Percentiles rank a stretch among this genome's conserved stretches.
These are phyloP conservation scores for Oreotrochilus melanogaster DNA, from an alignment of 2,113 vertebrate species.

Conservation along the genomic window DNA sequence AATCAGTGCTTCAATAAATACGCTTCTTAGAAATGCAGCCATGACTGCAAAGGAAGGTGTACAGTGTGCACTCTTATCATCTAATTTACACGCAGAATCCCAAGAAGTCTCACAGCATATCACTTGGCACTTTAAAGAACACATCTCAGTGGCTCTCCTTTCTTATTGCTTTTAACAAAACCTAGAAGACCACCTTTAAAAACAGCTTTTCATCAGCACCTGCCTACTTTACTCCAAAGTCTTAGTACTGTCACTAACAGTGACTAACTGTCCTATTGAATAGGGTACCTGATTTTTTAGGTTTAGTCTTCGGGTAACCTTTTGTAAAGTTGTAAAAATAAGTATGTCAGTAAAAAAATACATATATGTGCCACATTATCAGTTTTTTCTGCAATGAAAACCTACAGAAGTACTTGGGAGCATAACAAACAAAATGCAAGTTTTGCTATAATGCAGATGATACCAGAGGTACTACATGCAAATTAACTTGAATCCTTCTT, in stretches of 20 bases:
- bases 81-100: not conserved
- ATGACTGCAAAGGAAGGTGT: not conserved
- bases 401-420: not conserved
- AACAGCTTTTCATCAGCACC: not conserved
- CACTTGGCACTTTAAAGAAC: not conserved
- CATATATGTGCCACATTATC: not conserved
- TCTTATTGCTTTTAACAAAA: not conserved
- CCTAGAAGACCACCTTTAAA: not conserved
- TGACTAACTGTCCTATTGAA: not conserved
- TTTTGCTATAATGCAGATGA: not conserved
- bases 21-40: not conserved
- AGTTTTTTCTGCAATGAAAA: not conserved
- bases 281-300: not conserved
- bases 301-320: not conserved
- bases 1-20: not conserved
- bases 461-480: constrained; percentile 69
- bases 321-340: not conserved
- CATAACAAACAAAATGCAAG: not conserved
- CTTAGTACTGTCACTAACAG: too few species aligned
- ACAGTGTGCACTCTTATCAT: not conserved
- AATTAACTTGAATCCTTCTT: constrained; percentile 28
- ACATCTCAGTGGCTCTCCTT: not conserved
- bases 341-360: not conserved
- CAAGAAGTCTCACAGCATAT: not conserved
- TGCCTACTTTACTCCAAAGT: not conserved